Percentiles rank a stretch among this genome's conserved stretches.
Evolutionary conservation across 2,113 vertebrate genomes (phyloP).

Genomic region (Telmatochromis bifrenatus): DNA sequence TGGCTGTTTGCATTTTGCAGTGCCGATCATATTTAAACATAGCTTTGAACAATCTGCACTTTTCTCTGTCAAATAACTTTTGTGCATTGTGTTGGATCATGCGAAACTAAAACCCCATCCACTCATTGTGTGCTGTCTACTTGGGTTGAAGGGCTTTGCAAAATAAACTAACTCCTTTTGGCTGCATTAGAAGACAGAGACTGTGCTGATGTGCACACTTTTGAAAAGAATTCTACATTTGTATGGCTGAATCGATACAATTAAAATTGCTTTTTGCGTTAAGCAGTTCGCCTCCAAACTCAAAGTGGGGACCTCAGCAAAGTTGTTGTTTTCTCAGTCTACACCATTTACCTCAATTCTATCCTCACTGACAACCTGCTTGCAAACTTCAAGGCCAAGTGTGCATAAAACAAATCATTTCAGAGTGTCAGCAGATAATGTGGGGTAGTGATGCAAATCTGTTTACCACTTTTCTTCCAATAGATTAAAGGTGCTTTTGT

Average conservation of each 20-base stretch:
- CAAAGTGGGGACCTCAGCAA: conserved; percentile 80
- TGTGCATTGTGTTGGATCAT: conserved; percentile 66
- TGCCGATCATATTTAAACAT: conserved; percentile 67
- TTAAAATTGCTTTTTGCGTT: conserved; percentile 73
- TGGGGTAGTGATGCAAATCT: conserved; percentile 73
- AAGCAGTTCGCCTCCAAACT: conserved; percentile 62
- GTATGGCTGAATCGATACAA: conserved; percentile 78
- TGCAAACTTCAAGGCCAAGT: conserved; percentile 70
- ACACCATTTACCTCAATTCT: conserved; percentile 76
- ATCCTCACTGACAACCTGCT: conserved; percentile 76
- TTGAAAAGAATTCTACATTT: conserved; percentile 72
- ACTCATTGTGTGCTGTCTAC: conserved; percentile 62
- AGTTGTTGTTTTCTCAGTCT: conserved; percentile 72
- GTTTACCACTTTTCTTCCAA: conserved; percentile 64
- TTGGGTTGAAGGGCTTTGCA: conserved; percentile 59
- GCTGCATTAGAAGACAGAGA: conserved; percentile 68
- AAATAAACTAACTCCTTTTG: conserved; percentile 65
- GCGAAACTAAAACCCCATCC: conserved; percentile 65
- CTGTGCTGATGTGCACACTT: conserved; percentile 73
- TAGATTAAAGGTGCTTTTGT: conserved; percentile 72
- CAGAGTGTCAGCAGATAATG: conserved; percentile 74
- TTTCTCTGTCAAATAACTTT: conserved; percentile 65
- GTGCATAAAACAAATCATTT: conserved; percentile 78
- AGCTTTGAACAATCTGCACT: conserved; percentile 61
- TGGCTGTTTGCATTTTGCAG: conserved; percentile 63